Evolutionary conservation across 2,797 vertebrate genomes (phyloP).

Genomic region (Microctenopoma stevenorrisi): DNA sequence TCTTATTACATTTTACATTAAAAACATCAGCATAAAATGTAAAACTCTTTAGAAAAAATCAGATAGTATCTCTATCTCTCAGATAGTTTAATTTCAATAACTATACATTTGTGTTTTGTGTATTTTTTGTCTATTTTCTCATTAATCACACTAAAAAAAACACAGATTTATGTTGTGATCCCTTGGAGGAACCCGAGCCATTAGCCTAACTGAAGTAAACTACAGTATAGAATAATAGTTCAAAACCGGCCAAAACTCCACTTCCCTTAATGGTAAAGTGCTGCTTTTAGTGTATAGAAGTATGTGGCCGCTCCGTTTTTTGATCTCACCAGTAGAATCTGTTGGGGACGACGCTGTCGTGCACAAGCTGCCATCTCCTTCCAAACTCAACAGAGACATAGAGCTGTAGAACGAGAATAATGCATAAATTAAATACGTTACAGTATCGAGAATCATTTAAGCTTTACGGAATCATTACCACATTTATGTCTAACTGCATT

Average conservation of each 20-base stretch:
- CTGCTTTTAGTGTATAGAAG: not conserved
- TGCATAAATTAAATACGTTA: constrained; percentile 46
- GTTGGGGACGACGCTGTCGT: constrained; percentile 90
- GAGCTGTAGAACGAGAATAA: constrained; percentile 82
- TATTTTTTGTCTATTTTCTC: not conserved
- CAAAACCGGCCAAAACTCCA: too few relatives aligned
- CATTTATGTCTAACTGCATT: constrained; percentile 38
- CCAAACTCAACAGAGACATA: constrained; percentile 96
- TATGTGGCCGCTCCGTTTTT: constrained; percentile 15
- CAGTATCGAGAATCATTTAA: constrained; percentile 33
- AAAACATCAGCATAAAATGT: not conserved
- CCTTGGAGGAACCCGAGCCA: too few relatives aligned
- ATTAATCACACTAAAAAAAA: not conserved
- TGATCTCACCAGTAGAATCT: constrained; percentile 94
- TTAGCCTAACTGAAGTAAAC: too few relatives aligned
- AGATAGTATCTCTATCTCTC: too few relatives aligned
- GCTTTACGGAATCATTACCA: constrained; percentile 34
- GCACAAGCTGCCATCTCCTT: constrained; percentile 93
- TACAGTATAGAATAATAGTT: too few relatives aligned
- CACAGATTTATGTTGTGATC: not conserved
- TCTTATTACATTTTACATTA: not conserved
- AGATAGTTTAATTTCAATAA: too few relatives aligned
- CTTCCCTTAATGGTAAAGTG: too few relatives aligned
- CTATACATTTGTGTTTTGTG: too few relatives aligned
- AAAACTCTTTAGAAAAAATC: not conserved